Base-by-base conservation (phyloP, 2,113 vertebrate species). In the Todiramphus saurophagus region DNA sequence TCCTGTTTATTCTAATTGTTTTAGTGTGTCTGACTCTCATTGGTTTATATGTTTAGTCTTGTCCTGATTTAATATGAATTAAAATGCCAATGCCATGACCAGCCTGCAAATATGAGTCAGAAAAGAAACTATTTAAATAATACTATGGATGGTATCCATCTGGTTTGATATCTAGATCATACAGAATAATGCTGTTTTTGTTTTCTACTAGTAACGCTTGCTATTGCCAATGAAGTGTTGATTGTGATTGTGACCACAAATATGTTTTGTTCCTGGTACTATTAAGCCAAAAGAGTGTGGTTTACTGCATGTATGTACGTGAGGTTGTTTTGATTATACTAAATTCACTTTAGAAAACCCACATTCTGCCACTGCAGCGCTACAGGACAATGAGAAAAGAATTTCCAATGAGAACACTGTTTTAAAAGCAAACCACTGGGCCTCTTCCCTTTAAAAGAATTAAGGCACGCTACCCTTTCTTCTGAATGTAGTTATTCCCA, bases 41-140 rank as follows among this genome's bases (percentile, higher is more conserved):
- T 96, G 91, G 91, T 85, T 96, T 91, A 91, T 94, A 95, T 95
- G 95, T 97, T 96, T 97, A 94, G 91, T 97, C 95, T 97, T 96
- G 94, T 75, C 83, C 91, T 94, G 87, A 91, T 96, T 96, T 93
- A 96, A 92, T 93, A 81, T 37, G 92, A 94, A 89, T 83, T 92
- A 96, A 93, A 94, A 94, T 79, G 77, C 86, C 90, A 92, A 64
- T 91, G 91, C 86, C 83, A 92, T 37, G 23, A 85, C 92, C 95
- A 96, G 96, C 37, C 89, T 96, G 69, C 80, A 90, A 95, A 76
- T 67, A 81, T 89, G 89, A 96, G 83, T 94, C 94, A 97, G 77
- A 94, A 72, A 23, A 94, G 89, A 94, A 94, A 87, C 87, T 94
- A 91, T 94, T 96, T 96, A 78, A 96, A 84, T 83, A 86, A 83